Evolutionary conservation across 2,113 vertebrate species (phyloP), one percentile per base, ranked within the genome.

Genomic region (Catharus bicknelli): DNA sequence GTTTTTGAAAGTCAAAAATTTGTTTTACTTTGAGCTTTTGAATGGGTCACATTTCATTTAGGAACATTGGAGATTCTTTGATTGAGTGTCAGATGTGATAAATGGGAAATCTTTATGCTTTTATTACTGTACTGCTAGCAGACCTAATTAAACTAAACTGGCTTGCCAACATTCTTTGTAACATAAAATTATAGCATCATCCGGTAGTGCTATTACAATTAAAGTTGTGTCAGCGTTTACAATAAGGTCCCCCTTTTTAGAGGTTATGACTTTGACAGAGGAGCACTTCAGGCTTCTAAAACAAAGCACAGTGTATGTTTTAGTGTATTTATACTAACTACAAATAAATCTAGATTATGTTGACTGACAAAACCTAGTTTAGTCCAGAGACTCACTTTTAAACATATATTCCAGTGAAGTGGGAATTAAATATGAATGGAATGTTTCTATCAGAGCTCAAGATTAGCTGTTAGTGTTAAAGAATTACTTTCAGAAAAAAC

Each of bases 31-130:
- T 90, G 91, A 92, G 92, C 67, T 94, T 73, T 93, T 90, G 59
- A 94, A 85, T 94, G 92, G 96, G 95, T 97, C 97, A 96, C 94
- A 95, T 97, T 97, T 97, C 92, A 97, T 97, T 98, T 97, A 96
- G 96, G 95, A 97, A 88, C 90, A 68, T 43, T 83, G 93, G 95
- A 96, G 95, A 94, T 61, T 96, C 92, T 97, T 96, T 98, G 97
- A 98, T 96, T 97, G 97, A 80, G 86, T 97, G 97, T 97, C 98
- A 98, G 76, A 94, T 96, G 90, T 98, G 97, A 98, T 97, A 97
- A 98, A 98, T 98, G 97, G 93, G 94, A 97, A 98, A 97, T 97
- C 96, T 97, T 97, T 98, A 97, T 96, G 92, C 96, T 96, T 97
- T 98, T 98, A 98, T 97, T 97, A 95, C 96, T 96, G 83, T 94